Conservation (phyloP, 2,113 vertebrate species). For the Xenopus tropicalis region DNA sequence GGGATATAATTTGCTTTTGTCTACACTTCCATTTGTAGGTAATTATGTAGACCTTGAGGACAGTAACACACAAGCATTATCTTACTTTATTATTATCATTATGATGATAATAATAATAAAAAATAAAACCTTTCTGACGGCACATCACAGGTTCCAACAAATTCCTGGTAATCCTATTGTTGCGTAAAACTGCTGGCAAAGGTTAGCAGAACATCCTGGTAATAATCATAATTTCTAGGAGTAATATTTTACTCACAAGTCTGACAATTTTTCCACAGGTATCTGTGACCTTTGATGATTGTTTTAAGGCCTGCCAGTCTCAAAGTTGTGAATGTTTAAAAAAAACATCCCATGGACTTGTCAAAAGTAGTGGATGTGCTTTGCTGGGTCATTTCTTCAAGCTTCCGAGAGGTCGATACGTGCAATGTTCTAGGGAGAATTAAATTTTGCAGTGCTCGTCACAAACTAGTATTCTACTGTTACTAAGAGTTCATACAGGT, state of each 20-base stretch:
- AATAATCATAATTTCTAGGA: background rate
- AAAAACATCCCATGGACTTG: background rate
- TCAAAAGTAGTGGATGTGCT: background rate
- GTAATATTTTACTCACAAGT: background rate
- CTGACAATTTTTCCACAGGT: background rate
- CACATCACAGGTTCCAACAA: background rate
- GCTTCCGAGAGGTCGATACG: background rate
- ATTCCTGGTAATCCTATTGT: background rate
- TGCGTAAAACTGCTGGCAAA: background rate
- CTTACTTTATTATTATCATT: constrained; percentile 8
- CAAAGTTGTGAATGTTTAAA: background rate
- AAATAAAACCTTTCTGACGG: constrained; percentile 1
- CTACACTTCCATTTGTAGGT: constrained; percentile 43
- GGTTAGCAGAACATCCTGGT: background rate
- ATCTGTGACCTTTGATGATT: background rate
- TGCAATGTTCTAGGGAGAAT: background rate
- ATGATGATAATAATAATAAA: constrained; percentile 1
- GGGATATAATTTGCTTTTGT: constrained; percentile 46
- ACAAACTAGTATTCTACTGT: too few species aligned
- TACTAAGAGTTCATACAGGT: too few species aligned
- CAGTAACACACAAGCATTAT: constrained; percentile 1
- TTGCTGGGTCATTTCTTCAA: too few species aligned
- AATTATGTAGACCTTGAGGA: constrained; percentile 37
- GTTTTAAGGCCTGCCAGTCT: background rate
- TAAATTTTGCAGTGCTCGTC: too few species aligned